Evolutionary conservation across 1,140 invertebrate species (phyloP).

Genomic region (Drosophila novamexicana): DNA sequence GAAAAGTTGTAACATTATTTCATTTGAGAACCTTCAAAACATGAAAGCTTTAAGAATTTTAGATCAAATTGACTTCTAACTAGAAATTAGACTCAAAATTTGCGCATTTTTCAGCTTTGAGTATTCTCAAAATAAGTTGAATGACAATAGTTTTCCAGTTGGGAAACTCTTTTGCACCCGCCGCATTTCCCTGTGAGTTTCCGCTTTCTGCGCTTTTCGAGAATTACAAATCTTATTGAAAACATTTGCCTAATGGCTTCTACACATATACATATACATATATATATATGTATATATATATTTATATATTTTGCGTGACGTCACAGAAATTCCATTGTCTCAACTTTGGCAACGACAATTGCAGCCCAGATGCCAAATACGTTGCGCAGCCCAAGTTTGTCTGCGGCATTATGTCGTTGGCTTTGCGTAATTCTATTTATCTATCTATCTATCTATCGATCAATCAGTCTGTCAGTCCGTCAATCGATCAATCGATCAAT

Average conservation of each 20-base stretch:
- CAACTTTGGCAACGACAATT: constrained; percentile 9
- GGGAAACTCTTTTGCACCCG: too few relatives aligned
- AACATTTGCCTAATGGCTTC: constrained; percentile 24
- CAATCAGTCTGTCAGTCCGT: background rate
- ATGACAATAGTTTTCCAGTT: too few relatives aligned
- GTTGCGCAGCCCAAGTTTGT: constrained; percentile 5
- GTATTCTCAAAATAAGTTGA: too few relatives aligned
- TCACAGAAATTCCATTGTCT: constrained; percentile 21
- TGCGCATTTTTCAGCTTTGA: too few relatives aligned
- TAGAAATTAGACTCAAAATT: too few relatives aligned
- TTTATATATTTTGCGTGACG: background rate
- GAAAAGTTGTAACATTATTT: too few relatives aligned
- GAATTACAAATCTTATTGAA: background rate
- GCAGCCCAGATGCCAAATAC: constrained; percentile 12
- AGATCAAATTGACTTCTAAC: too few relatives aligned
- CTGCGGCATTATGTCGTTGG: constrained; percentile 1
- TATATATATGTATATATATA: background rate
- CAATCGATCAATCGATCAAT: constrained; percentile 31
- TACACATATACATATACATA: background rate
- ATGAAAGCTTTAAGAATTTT: too few relatives aligned
- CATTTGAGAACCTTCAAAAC: too few relatives aligned
- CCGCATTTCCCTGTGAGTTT: too few relatives aligned
- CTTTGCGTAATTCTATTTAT: constrained; percentile 11
- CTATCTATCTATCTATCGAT: background rate
- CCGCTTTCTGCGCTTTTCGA: too few relatives aligned